Conservation (phyloP, 2,888 invertebrate genomes). For the Thecophora atra region DNA sequence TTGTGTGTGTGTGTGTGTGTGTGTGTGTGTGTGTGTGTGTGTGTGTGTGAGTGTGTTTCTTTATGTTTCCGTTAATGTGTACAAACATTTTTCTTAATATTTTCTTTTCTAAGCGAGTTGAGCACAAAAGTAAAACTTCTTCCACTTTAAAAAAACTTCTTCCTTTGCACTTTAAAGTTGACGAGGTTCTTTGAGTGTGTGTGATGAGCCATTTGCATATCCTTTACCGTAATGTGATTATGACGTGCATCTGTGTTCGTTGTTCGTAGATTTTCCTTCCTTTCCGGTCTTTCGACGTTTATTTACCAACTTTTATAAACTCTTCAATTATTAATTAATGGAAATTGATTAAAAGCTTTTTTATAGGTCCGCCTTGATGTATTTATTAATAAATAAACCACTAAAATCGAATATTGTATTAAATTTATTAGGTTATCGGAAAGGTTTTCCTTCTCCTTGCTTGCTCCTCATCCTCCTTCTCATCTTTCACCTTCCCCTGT, state of each 20-base stretch:
- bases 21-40: neutral
- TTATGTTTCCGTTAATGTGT: constrained; percentile 18
- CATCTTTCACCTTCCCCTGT: neutral
- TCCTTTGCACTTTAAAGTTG: constrained; percentile 1
- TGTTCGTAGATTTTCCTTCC: constrained; percentile 1
- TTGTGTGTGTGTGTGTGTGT: constrained; percentile 12
- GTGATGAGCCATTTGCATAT: constrained; percentile 28
- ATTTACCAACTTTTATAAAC: constrained; percentile 3
- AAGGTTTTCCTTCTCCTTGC: no score
- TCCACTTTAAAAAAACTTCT: no score
- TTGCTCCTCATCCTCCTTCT: no score
- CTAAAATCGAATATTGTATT: no score
- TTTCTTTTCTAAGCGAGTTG: constrained; percentile 18
- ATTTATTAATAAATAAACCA: neutral
- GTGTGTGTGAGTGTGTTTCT: constrained; percentile 11
- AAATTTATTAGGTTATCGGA: no score
- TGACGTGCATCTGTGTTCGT: constrained; percentile 18
- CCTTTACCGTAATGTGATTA: constrained; percentile 25
- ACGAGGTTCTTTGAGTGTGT: neutral
- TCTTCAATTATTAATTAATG: constrained; percentile 19
- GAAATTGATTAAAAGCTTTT: neutral
- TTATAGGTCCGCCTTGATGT: neutral
- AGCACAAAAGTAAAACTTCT: constrained; percentile 17
- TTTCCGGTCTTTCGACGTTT: neutral
- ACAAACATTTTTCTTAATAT: constrained; percentile 17